Conservation (phyloP, 2,797 vertebrate genomes). For the Borostomias antarcticus region DNA sequence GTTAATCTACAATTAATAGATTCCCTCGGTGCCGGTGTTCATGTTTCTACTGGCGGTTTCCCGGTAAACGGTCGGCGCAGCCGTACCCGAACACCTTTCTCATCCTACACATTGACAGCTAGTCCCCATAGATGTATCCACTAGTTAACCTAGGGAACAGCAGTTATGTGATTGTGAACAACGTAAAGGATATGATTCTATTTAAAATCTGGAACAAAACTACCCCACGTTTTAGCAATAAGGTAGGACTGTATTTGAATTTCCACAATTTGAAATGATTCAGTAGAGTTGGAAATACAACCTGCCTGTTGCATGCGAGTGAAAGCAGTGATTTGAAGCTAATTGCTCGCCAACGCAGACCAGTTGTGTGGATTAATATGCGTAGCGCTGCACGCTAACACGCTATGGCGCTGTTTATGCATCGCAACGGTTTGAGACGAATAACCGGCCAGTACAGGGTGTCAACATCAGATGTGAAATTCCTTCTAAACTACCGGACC, state of each 20-base stretch:
- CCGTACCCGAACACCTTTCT: no score
- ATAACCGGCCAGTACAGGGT: background rate
- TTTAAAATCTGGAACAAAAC: no score
- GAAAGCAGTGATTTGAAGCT: background rate
- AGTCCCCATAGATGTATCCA: background rate
- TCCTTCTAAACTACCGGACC: background rate
- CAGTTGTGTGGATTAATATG: constrained; percentile 16
- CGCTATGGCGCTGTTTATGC: background rate
- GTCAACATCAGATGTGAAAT: background rate
- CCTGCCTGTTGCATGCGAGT: constrained; percentile 43
- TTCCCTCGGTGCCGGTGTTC: no score
- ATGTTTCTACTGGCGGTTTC: no score
- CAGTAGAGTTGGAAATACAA: no score
- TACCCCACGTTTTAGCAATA: no score
- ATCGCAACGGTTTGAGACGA: background rate
- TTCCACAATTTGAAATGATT: background rate
- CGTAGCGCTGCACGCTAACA: constrained; percentile 6
- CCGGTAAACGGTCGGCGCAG: no score
- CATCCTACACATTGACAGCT: background rate
- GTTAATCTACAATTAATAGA: no score
- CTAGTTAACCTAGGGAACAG: background rate
- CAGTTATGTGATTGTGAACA: background rate
- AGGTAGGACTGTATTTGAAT: no score
- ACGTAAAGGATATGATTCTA: no score
- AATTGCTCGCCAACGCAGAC: constrained; percentile 8